Evolutionary conservation across 2,888 invertebrate species (phyloP).

Genomic region (Himalopsyche kuldschensis): DNA sequence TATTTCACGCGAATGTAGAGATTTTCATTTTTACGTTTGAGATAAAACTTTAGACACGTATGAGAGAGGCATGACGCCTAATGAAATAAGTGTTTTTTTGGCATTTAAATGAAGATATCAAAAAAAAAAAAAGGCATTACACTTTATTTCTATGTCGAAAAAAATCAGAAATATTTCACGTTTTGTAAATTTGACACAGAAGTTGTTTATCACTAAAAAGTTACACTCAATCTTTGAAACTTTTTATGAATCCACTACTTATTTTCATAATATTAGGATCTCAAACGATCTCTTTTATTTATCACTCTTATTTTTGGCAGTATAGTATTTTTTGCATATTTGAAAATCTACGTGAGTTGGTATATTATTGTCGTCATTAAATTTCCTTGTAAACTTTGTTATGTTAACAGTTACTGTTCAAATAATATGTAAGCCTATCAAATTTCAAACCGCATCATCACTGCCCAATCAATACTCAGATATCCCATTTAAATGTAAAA

Average conservation of each 20-base stretch:
- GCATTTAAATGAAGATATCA: no score
- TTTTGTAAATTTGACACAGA: no score
- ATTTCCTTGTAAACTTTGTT: not conserved
- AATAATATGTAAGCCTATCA: conserved; percentile 1
- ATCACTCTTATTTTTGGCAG: no score
- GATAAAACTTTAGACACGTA: not conserved
- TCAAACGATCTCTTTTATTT: no score
- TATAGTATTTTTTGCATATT: no score
- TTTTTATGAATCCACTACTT: no score
- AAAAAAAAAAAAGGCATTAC: not conserved
- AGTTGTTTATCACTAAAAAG: no score
- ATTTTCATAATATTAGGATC: no score
- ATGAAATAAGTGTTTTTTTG: not conserved
- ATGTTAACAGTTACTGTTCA: not conserved
- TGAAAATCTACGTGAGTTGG: no score
- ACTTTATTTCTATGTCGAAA: not conserved
- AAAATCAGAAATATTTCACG: no score
- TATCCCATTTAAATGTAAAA: conserved; percentile 15
- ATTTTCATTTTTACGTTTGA: not conserved
- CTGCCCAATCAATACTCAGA: not conserved
- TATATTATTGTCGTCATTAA: no score
- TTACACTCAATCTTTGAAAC: no score
- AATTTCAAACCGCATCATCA: not conserved
- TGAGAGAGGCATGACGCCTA: not conserved
- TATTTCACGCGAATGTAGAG: not conserved